Evolutionary conservation across 2,888 invertebrate species (phyloP), one percentile per base, ranked within the genome.

Genomic region (Thereva nobilitata): DNA sequence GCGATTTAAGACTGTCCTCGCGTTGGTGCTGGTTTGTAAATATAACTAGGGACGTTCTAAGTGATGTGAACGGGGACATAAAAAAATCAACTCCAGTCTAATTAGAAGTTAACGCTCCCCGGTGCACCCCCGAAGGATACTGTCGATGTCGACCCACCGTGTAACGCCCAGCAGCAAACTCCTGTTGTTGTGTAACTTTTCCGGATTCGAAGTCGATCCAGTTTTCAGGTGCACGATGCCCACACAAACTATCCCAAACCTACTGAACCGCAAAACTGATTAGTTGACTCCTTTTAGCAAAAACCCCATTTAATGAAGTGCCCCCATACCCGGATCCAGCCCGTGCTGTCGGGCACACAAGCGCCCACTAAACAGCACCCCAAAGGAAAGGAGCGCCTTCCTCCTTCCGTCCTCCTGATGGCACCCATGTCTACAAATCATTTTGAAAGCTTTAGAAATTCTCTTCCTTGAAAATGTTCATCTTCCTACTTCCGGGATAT

Each of bases 401-500:
- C 64, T 55, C 38, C 45, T 55, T 64, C 64, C 64, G 64, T 66
- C 71, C 68, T 67, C 68, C 67, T 71, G 66, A 64, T 65, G 71
- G 66, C 68, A 67, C 68, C 70, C 69, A 71, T 70, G 71, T 72
- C 72, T 72, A 73, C 73, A 73, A 73, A 73, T 72, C 73, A 73
- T 73, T 71, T 70, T 70, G 72, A 75, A 74, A 74, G 74, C 75
- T 75, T 75, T 73, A 75, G 74, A 74, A 73, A 74, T 73, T 69
- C 66, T 73, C 73, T 79, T 79, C 79, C 79, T 79, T 79, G 79
- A 78, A 79, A 79, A 79, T 79, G 80, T 78, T 79, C 78, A 78
- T 77, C 79, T 79, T 79, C 79, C 79, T 76, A 80, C 79, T 79
- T 79, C 79, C 79, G 80, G 80, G 79, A 79, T 79, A 79, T 78